A percentile compares a stretch with the other conserved stretches of the same genome.
phyloP scores from a whole-genome alignment of 2,113 vertebrate genomes.

The Felis chaus region DNA sequence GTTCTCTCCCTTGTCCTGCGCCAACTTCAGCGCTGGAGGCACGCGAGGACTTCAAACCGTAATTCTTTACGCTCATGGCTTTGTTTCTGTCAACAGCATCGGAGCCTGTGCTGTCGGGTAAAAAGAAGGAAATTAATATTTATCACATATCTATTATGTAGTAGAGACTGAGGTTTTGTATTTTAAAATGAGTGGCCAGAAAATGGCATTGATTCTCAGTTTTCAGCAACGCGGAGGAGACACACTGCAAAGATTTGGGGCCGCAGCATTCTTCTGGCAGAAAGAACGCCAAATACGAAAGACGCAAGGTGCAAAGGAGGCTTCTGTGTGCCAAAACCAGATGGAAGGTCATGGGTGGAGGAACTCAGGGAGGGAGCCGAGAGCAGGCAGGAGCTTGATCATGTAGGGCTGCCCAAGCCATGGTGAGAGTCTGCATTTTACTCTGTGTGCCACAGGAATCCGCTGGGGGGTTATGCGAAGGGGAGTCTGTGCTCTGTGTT shows the following conservation, averaged over 20 bases:
- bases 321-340: not conserved
- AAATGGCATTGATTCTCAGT: not conserved
- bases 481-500: not conserved
- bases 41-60: too few species aligned
- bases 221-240: not conserved
- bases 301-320: not conserved
- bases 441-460: not conserved
- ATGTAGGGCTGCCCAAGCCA: not conserved
- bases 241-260: not conserved
- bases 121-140: not conserved
- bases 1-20: not conserved
- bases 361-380: not conserved
- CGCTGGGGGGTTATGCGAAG: fast-evolving
- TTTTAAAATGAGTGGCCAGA: not conserved
- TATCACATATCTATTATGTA: not conserved
- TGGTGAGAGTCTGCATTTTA: too few species aligned
- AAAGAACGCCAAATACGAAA: not conserved
- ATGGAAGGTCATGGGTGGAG: not conserved
- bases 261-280: not conserved
- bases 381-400: not conserved
- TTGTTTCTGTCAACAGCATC: not conserved
- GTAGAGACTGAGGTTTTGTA: not conserved
- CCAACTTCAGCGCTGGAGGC: not conserved
- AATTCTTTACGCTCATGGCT: not conserved
- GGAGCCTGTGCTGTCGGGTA: not conserved